These are phyloP conservation scores for Sinocyclocheilus maitianheensis DNA, from an alignment of 2,113 vertebrate genomes.

Conservation along the genomic window DNA sequence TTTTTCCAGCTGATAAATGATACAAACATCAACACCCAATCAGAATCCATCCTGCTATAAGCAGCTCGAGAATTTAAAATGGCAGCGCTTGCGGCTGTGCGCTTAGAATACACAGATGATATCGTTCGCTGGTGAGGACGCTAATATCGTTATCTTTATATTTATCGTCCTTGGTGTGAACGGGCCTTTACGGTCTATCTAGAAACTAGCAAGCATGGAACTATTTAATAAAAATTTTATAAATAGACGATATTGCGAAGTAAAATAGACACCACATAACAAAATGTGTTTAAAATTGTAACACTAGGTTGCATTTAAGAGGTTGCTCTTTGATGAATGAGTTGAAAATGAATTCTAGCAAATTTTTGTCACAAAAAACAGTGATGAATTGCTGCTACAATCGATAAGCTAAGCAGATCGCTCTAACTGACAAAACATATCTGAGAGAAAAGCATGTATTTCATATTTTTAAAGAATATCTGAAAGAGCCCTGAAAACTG, in stretches of 20 bases:
- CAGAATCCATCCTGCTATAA: too few species aligned
- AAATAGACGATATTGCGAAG: not conserved
- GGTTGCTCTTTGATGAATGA: not conserved
- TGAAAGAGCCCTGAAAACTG: not conserved
- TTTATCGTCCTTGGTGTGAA: too few species aligned
- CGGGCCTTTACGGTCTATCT: not conserved
- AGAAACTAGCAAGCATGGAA: not conserved
- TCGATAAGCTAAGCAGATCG: not conserved
- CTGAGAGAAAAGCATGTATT: not conserved
- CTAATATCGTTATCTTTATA: too few species aligned
- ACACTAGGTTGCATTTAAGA: not conserved
- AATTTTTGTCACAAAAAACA: not conserved
- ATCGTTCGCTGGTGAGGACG: too few species aligned
- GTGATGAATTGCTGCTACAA: not conserved
- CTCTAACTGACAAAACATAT: not conserved
- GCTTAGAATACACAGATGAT: too few species aligned
- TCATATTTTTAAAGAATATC: not conserved
- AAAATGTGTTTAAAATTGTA: not conserved
- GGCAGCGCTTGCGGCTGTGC: too few species aligned
- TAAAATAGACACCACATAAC: not conserved
- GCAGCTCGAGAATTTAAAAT: too few species aligned
- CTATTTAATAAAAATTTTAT: not conserved
- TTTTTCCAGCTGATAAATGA: too few species aligned
- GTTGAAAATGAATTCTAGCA: not conserved
- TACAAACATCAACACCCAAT: too few species aligned